Evolutionary conservation across 2,888 invertebrate genomes (phyloP), one percentile per base, ranked within the genome.

Genomic region (Lydus trimaculatus): DNA sequence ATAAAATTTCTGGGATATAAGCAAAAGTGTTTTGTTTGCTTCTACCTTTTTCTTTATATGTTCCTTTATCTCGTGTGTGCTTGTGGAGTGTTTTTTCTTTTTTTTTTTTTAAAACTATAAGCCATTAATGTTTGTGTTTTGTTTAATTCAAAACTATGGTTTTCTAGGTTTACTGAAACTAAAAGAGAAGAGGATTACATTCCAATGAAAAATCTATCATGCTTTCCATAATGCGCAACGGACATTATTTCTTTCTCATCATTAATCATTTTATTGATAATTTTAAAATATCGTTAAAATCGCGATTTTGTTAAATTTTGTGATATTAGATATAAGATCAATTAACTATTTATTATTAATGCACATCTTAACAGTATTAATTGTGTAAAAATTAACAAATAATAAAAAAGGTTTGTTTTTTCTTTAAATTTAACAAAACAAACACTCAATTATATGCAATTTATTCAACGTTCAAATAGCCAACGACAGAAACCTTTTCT

Each of bases 171-270:
- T 80, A 76, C 83, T 31, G 81, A 82, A 73, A 83, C 76, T 61
- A 83, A 82, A 78, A 79, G 77, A 69, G 85, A 84, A 75, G 81
- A 80, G 65, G 84, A 85, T 75, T 85, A 85, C 76, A 85, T 85
- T 66, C 85, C 85, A 33, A 85, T 85, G 85, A 85, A 85, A 83
- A 84, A 82, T 74, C 73, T 85, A 31, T 81, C 82, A 56, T 83
- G 83, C 74, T 82, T 83, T 70, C 65, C 67, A 67, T 52, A 65
- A 5, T 36, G 36, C 13, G 13, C 36, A 4, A 13, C 13, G 13
- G 3, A 4, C 4, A 36, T 36, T 36, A 4, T 11, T 4, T 43
- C 8, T 4, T 43, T 17, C 1, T 43, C 1, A 17, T 43, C 11
- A 20, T n/a, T n/a, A n/a, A n/a, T n/a, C n/a, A n/a, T n/a, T n/a